Conservation (phyloP, 2,113 vertebrate species). For the Danio rerio region DNA sequence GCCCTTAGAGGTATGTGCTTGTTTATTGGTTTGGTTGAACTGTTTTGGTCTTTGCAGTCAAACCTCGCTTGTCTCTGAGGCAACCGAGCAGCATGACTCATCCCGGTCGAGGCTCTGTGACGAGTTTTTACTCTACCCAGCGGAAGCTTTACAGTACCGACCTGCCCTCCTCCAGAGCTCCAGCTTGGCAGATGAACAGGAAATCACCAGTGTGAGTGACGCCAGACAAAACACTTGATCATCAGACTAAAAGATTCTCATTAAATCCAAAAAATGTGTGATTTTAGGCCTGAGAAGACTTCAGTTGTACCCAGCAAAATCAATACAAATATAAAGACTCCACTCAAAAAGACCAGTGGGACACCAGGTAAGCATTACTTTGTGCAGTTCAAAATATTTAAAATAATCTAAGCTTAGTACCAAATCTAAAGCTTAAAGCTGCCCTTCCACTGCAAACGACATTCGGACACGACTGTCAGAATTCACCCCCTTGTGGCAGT, state of each 20-base stretch:
- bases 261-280: neutral
- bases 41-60: conserved; percentile 69
- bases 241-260: neutral
- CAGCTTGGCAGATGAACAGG: conserved; percentile 56
- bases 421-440: too few relatives aligned
- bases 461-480: too few relatives aligned
- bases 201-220: conserved; percentile 50
- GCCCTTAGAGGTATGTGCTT: neutral
- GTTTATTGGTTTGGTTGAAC: neutral
- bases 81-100: conserved; percentile 77
- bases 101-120: conserved; percentile 49
- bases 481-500: too few relatives aligned
- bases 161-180: conserved; percentile 59
- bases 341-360: neutral
- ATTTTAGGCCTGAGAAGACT: conserved; percentile 30
- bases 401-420: too few relatives aligned
- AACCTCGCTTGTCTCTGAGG: conserved; percentile 83
- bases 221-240: neutral
- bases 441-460: too few relatives aligned
- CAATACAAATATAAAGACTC: neutral
- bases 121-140: conserved; percentile 66
- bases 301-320: conserved; percentile 30
- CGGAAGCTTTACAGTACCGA: conserved; percentile 66
- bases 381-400: neutral
- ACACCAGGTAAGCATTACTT: conserved; percentile 7